Base-by-base conservation (phyloP, 1,140 invertebrate genomes). In the Nasonia vitripennis region DNA sequence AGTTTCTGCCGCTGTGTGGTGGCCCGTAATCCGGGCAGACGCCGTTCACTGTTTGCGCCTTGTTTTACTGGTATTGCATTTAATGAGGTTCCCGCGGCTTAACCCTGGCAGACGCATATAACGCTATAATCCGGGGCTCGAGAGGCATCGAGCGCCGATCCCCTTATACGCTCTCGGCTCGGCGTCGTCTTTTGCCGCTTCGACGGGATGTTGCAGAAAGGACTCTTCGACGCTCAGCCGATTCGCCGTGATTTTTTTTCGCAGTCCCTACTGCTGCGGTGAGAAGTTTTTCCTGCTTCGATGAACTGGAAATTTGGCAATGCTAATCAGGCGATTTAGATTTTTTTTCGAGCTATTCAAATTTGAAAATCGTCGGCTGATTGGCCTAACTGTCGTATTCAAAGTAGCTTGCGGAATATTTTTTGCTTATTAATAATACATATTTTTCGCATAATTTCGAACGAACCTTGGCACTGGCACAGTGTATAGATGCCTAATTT, bases 51-150 rank as follows among this genome's bases (percentile, higher is more conserved):
- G 88, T 90, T 92, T 91, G 87, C 86, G 82, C 86, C 90, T 92
- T 90, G 90, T 91, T 91, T 92, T 92, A 92, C 88, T 90, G 88
- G 88, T 91, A 91, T 91, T 91, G 87, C 90, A 91, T 91, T 91
- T 90, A 91, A 91, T 86, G 86, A 90, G 88, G 88, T 89, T 89
- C 86, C 74, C 68, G 23, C 48, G 23, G 12, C 34, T 0, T 81
- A 80, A 73, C 67, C 51, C 78, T 20, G 4, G 31, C 34, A 27
- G 68, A n/a, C 55, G 55, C 17, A 62, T 62, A 51, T 11, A 51
- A 6, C 23, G 2, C 2, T 1, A 11, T 67, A 81, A 81, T 37
- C 79, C 37, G 51, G 2, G 55, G 20, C 48, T 10, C 23, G 14
- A 41, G 27, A n/a, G 73, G 51, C 4, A 51, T 27, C 14, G n/a